Evolutionary conservation across 2,888 invertebrate species (phyloP).

Genomic region (Diarsia mendica): DNA sequence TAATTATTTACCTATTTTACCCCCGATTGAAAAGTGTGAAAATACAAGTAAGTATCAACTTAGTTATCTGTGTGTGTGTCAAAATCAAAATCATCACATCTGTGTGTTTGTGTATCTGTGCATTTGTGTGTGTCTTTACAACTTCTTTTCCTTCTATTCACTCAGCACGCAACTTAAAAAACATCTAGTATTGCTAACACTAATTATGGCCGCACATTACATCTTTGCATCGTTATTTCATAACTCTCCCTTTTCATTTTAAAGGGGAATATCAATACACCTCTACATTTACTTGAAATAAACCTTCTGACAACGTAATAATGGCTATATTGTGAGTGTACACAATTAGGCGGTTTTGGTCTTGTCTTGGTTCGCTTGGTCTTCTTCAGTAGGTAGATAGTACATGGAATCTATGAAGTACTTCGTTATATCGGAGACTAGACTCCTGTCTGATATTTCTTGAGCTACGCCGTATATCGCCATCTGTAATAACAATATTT

Average conservation of each 20-base stretch:
- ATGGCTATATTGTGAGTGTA: neutral
- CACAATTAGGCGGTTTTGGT: conserved; percentile 6
- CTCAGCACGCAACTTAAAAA: neutral
- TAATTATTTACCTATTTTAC: too few relatives aligned
- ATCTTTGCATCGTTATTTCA: neutral
- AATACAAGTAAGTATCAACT: too few relatives aligned
- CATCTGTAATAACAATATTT: conserved; percentile 90
- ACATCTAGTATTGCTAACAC: neutral
- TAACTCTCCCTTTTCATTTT: neutral
- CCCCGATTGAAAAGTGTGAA: too few relatives aligned
- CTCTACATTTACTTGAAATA: neutral
- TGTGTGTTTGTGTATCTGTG: too few relatives aligned
- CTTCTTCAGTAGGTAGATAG: conserved; percentile 90
- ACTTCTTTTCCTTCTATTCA: too few relatives aligned
- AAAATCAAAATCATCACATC: too few relatives aligned
- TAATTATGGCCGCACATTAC: conserved; percentile 14
- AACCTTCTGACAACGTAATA: neutral
- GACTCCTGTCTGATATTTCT: conserved; percentile 96
- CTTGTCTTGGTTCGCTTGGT: conserved; percentile 37
- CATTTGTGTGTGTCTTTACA: neutral
- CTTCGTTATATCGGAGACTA: conserved; percentile 97
- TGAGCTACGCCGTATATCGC: conserved; percentile 99
- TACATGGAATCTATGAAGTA: conserved; percentile 97
- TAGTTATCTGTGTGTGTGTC: too few relatives aligned
- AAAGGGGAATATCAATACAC: neutral